Evolutionary conservation across 2,113 vertebrate genomes (phyloP), one percentile per base, ranked within the genome.

Genomic region (Lycocorax pyrrhopterus): DNA sequence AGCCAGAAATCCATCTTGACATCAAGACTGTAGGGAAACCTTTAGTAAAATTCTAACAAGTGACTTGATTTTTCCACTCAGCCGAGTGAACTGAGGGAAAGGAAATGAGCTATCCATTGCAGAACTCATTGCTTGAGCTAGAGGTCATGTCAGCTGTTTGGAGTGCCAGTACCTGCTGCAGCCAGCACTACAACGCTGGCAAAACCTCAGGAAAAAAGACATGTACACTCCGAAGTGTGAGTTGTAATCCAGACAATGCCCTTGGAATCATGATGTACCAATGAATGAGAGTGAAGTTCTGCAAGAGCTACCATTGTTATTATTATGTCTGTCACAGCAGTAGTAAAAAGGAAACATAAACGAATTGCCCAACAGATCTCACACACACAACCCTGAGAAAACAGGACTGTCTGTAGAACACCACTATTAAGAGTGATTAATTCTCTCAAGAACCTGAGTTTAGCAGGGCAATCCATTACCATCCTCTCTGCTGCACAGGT

Each of bases 11-110:
- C 46, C 32, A 67, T 37, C 51, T 59, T 74, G 51, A 29, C 64
- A 89, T 44, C 39, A 51, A 39, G 53, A 79, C 3, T 16, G 6
- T 3, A 83, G 22, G 17, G 19, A 92, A 93, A 83, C 17, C 55
- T 35, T 62, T 35, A 35, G 30, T 23, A 59, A 72, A 82, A 82
- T 62, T 75, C n/a, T 41, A 83, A 71, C 8, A 51, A 74, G 51
- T 85, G 51, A 90, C 79, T 66, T 62, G 27, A 59, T 80, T 94
- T 93, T 94, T 93, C 85, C 85, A 88, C 9, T 30, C 55, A 83
- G 53, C 20, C 89, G 60, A 68, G 62, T 46, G 55, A 80, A 83
- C 68, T 2, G 6, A 66, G n/a, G 32, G 41, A 87, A 93, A 87
- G 67, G 55, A 95, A 95, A 59, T 25, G 30, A 94, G 47, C 62